These are phyloP conservation scores for Chloroceryle amazona DNA, from an alignment of 2,797 vertebrate species.

Conservation along the genomic window DNA sequence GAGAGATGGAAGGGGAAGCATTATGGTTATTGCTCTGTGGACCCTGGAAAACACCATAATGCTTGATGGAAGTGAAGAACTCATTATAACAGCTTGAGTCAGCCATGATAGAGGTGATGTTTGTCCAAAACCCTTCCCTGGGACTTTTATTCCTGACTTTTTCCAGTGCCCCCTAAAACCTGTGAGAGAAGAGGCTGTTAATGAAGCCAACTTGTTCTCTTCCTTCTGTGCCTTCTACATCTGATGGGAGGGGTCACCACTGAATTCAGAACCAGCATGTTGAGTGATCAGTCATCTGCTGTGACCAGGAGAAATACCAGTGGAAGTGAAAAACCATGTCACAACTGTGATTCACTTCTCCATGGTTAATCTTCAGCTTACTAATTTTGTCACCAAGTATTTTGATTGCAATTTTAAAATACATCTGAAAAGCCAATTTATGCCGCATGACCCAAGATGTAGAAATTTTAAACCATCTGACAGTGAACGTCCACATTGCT, in stretches of 20 bases:
- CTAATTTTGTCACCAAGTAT: neutral
- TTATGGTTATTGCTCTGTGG: neutral
- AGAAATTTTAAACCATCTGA: neutral
- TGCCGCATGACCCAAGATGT: neutral
- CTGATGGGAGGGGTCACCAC: neutral
- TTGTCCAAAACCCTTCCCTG: neutral
- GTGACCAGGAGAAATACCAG: neutral
- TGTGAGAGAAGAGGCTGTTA: neutral
- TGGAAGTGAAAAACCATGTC: accelerated
- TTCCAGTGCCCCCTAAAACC: neutral
- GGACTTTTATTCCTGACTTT: neutral
- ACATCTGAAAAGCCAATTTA: neutral
- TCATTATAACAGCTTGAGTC: accelerated
- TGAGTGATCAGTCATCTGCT: neutral
- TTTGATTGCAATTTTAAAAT: neutral
- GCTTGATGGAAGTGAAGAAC: neutral
- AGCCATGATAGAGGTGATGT: neutral
- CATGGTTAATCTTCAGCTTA: neutral
- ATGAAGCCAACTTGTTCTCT: neutral
- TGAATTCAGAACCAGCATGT: neutral
- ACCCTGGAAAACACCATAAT: neutral
- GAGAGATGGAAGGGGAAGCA: neutral
- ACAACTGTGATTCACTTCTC: neutral
- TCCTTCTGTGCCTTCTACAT: neutral
- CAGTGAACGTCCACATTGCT: neutral